Evolutionary conservation across 2,113 vertebrate species (phyloP), one percentile per base, ranked within the genome.

Genomic region (Poicephalus meyeri): DNA sequence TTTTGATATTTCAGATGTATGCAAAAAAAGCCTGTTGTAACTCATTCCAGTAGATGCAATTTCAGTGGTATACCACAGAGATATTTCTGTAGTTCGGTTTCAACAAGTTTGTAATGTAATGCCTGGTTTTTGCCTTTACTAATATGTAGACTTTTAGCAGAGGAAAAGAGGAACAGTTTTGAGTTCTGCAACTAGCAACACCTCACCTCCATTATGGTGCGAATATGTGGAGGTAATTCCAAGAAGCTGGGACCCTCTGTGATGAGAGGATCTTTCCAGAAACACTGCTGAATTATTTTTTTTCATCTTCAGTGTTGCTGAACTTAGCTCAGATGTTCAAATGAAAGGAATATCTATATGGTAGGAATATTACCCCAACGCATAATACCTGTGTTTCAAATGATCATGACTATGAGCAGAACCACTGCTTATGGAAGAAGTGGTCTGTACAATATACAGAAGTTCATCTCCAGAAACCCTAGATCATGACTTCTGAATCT

Each of bases 1-100:
- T 39, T 6, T 18, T 83, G 8, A 19, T 61, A 73, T 53, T 74
- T 42, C 17, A n/a, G 21, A 16, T 0, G 0, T 31, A 11, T 18
- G 31, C 28, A 71, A 50, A 92, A 70, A 64, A 31, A n/a, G 11
- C 39, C 26, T 74, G 17, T 71, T 76, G 19, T 58, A 46, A 11
- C 11, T 81, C n/a, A 7, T 87, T 71, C 53, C n/a, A 5, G 1
- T 3, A 41, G 7, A 18, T 60, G 5, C 49, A 42, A 3, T 42
- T 55, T 88, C 28, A 70, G 1, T 73, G 37, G 6, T 39, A 11
- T 49, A 19, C 25, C 33, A 29, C 33, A 33, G 37, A 52, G n/a
- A 10, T 11, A 35, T 29, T 82, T 47, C 28, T 66, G 0, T 11
- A n/a, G 4, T 53, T 89, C 26, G 6, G 2, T 76, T 87, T 74